These are phyloP conservation scores for Idaea aversata DNA, from an alignment of 2,888 invertebrate genomes.

Conservation along the genomic window DNA sequence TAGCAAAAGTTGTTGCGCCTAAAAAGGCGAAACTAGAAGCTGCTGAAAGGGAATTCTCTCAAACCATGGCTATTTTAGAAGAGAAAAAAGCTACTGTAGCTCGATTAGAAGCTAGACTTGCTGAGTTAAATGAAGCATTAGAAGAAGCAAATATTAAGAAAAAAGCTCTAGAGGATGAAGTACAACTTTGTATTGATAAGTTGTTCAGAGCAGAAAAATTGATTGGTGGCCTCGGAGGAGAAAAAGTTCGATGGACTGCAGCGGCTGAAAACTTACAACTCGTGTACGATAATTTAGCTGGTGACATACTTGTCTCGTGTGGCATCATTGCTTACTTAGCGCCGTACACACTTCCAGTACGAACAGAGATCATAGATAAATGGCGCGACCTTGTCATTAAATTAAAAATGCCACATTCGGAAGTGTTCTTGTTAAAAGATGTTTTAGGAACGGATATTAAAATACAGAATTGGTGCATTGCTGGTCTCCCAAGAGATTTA, in stretches of 20 bases:
- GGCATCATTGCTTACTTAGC: slow-evolving; percentile 95
- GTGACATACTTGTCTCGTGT: slow-evolving; percentile 93
- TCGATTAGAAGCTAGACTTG: slow-evolving; percentile 88
- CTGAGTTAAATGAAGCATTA: slow-evolving; percentile 84
- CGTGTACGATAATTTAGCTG: slow-evolving; percentile 90
- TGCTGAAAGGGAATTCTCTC: slow-evolving; percentile 90
- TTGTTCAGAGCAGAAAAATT: slow-evolving; percentile 92
- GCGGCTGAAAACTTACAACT: slow-evolving; percentile 88
- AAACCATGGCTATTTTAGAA: slow-evolving; percentile 91
- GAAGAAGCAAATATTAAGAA: slow-evolving; percentile 84
- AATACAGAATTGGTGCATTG: slow-evolving; percentile 92
- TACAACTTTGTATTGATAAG: slow-evolving; percentile 90
- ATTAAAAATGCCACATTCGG: slow-evolving; percentile 88
- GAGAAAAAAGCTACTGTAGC: slow-evolving; percentile 90
- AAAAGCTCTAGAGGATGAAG: slow-evolving; percentile 85
- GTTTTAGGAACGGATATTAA: slow-evolving; percentile 92
- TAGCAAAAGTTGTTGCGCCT: slow-evolving; percentile 90
- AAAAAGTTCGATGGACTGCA: slow-evolving; percentile 90
- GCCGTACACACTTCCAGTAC: slow-evolving; percentile 87
- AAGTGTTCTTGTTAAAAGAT: slow-evolving; percentile 85
- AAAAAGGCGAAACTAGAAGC: slow-evolving; percentile 90
- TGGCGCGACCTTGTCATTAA: slow-evolving; percentile 87
- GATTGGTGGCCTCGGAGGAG: slow-evolving; percentile 93
- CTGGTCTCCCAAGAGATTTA: slow-evolving; percentile 88
- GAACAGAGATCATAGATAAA: slow-evolving; percentile 80